These are phyloP conservation scores for Tuberolachnus salignus DNA, from an alignment of 2,888 invertebrate species.

Conservation along the genomic window DNA sequence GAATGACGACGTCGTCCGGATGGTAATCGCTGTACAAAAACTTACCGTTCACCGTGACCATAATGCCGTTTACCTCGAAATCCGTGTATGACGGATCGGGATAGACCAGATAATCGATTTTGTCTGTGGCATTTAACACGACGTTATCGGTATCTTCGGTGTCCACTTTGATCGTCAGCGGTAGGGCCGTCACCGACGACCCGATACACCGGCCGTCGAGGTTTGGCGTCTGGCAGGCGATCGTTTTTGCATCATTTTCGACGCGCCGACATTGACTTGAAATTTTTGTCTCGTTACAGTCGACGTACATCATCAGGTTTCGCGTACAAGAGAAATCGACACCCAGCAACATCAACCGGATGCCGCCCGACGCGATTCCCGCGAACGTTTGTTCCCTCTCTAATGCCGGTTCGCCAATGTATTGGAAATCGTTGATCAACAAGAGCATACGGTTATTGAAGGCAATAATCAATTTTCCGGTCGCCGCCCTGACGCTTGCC, in stretches of 20 bases:
- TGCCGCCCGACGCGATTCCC: conserved; percentile 1
- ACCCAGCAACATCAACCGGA: background rate
- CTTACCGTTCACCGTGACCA: background rate
- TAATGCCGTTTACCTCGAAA: background rate
- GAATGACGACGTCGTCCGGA: background rate
- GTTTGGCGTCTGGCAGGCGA: background rate
- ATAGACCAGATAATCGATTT: background rate
- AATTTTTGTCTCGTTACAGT: background rate
- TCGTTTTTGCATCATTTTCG: background rate
- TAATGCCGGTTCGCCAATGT: background rate
- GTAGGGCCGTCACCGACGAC: background rate
- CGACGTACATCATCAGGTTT: background rate
- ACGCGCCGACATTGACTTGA: too few species aligned
- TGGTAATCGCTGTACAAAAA: background rate
- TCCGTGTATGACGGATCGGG: background rate
- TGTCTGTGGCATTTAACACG: too few species aligned
- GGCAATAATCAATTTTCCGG: background rate
- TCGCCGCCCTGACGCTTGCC: rapidly evolving
- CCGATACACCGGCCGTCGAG: background rate
- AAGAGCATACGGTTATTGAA: rapidly evolving
- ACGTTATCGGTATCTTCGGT: background rate
- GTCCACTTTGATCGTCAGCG: background rate
- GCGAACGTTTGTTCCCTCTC: background rate
- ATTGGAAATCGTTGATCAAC: background rate
- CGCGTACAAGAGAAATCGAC: background rate